phyloP scores from a whole-genome alignment of 2,113 vertebrate genomes.

The Papio anubis region DNA sequence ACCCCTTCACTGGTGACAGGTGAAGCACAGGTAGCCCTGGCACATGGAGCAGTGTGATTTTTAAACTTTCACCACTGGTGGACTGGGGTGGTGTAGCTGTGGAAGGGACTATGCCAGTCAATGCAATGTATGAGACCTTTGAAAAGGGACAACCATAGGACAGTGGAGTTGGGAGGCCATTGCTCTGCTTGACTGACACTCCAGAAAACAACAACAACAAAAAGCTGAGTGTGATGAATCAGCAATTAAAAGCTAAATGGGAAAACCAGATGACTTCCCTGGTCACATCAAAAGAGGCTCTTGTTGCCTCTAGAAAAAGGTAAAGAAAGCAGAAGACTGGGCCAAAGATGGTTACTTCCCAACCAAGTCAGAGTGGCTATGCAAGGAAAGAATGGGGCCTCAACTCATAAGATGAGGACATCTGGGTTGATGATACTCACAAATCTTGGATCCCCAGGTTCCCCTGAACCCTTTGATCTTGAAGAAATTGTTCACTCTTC shows the following conservation, averaged over 20 bases:
- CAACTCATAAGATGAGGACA: neutral
- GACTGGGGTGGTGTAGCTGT: rapidly evolving
- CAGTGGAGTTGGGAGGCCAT: neutral
- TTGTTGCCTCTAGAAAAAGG: neutral
- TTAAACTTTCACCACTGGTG: neutral
- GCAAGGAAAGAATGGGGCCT: neutral
- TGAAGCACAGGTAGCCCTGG: too few species aligned
- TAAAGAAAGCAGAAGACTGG: neutral
- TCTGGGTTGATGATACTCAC: neutral
- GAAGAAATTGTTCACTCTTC: neutral
- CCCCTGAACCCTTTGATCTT: neutral
- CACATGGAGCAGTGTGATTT: neutral
- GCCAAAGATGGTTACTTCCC: neutral
- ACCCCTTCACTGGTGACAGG: neutral
- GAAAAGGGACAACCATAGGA: neutral
- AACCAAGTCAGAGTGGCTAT: neutral
- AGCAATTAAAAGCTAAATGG: neutral
- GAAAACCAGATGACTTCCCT: neutral
- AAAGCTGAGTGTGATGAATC: neutral
- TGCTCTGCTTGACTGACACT: neutral
- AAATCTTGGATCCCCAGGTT: neutral
- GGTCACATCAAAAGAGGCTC: neutral
- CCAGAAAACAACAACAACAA: neutral
- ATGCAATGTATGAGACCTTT: neutral
- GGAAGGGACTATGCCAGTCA: too few species aligned